phyloP scores from a whole-genome alignment of 1,140 invertebrate genomes.

The Heliothis subflexa region DNA sequence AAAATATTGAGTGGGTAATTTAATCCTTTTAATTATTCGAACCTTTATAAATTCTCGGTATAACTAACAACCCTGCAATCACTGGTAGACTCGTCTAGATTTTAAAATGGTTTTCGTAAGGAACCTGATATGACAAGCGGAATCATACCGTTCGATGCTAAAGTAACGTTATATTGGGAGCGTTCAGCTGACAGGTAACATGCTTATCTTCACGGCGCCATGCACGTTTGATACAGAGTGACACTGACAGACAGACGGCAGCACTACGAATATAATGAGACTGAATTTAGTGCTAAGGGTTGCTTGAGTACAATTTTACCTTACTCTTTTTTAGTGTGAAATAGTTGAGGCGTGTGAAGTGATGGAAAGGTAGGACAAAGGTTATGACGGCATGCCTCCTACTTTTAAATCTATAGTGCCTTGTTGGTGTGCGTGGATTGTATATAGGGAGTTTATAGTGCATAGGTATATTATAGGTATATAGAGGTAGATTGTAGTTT shows the following conservation, averaged over 20 bases:
- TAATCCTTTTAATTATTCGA: neutral
- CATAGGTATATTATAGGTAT: no score
- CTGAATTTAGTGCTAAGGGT: neutral
- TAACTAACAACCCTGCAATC: no score
- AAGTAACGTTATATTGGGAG: constrained; percentile 14
- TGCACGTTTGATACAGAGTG: constrained; percentile 18
- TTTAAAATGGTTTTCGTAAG: neutral
- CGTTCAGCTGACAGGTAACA: constrained; percentile 29
- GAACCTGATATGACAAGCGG: constrained; percentile 1
- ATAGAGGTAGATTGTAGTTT: no score
- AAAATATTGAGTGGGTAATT: neutral
- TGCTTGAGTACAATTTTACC: no score
- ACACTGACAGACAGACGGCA: constrained; percentile 7
- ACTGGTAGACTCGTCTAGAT: neutral
- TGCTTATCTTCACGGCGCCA: constrained; percentile 18
- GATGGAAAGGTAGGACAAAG: no score
- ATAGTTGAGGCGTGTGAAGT: no score
- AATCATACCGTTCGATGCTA: neutral
- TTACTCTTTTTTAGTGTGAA: no score
- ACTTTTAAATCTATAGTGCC: no score
- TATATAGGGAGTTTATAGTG: no score
- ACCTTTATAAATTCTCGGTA: no score
- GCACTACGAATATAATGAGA: constrained; percentile 24
- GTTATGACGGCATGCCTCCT: no score
- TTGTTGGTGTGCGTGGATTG: no score